Evolutionary conservation across 2,888 invertebrate species (phyloP), one percentile per base, ranked within the genome.

Genomic region (Drosophila fulvimacula): DNA sequence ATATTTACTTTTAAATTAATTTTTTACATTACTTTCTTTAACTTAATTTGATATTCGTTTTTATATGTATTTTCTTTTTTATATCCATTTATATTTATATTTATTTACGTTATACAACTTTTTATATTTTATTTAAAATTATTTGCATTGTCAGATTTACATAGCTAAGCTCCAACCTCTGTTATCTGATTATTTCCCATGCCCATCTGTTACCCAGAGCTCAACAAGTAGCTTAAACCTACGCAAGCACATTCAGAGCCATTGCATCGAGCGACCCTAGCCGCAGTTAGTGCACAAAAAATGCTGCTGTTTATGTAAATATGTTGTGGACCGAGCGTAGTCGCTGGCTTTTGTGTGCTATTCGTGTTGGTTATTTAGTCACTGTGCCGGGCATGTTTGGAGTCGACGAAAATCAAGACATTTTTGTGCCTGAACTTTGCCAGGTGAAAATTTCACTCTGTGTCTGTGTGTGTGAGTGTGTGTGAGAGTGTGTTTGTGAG

Each of bases 261-360:
- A 13, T 11, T 1, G 24, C 60, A 3, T 21, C 7, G 1, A 13
- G 34, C 27, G 21, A 63, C 39, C n/a, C 36, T 24, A 5, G 1
- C 11, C 1, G 5, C 2, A 21, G 52, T 53, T 48, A 61, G 60
- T 36, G 42, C 67, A 56, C 56, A 55, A 59, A 21, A 79, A 84
- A 79, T 63, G 65, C 69, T 63, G 56, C 66, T 77, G 71, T 77
- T 82, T 82, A 86, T 82, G 83, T 67, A 81, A 86, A 84, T 83
- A 81, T 76, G 67, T 77, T 73, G 69, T 64, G 78, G 65, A 63
- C 48, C 57, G 15, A 17, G 49, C 36, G 59, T 42, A 63, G 56
- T 64, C 62, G 70, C 60, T 78, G 70, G 64, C 73, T 68, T 79
- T 73, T 62, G 73, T 58, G 58, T 49, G 68, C 53, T 61, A 39